Conservation (phyloP, 1,140 invertebrate species). For the Anagrus nilaparvatae region DNA sequence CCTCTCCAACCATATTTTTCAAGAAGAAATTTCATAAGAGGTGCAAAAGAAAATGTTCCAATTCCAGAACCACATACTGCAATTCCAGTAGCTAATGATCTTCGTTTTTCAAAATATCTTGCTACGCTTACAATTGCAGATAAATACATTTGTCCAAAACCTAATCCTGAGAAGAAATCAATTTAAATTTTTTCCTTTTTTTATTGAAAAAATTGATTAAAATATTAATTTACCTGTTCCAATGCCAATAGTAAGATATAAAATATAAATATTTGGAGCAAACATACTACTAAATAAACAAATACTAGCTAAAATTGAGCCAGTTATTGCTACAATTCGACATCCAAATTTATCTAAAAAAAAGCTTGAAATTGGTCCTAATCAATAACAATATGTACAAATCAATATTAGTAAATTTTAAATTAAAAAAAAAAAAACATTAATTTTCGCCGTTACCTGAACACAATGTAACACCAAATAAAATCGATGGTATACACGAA, state of each 20-base stretch:
- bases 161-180: constrained; percentile 55
- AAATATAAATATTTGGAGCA: constrained; percentile 61
- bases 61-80: constrained; percentile 90
- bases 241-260: constrained; percentile 83
- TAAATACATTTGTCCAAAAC: constrained; percentile 88
- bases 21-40: constrained; percentile 59
- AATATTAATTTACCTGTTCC: no score
- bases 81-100: constrained; percentile 86
- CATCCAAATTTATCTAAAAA: constrained; percentile 92
- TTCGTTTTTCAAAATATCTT: constrained; percentile 83
- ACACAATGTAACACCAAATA: no score
- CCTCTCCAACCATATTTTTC: constrained; percentile 56
- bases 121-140: constrained; percentile 92
- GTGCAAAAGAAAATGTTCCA: constrained; percentile 76
- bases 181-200: background rate
- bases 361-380: constrained; percentile 86
- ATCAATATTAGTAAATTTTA: no score
- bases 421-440: no score
- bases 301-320: constrained; percentile 64
- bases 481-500: no score
- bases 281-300: constrained; percentile 68
- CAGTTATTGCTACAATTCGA: constrained; percentile 75
- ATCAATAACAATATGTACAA: no score
- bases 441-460: no score
- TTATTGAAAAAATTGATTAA: constrained; percentile 1